A percentile compares a stretch with the other conserved stretches of the same genome.
Evolutionary conservation across 2,888 invertebrate species (phyloP).

Genomic region (Heliconius cydno): DNA sequence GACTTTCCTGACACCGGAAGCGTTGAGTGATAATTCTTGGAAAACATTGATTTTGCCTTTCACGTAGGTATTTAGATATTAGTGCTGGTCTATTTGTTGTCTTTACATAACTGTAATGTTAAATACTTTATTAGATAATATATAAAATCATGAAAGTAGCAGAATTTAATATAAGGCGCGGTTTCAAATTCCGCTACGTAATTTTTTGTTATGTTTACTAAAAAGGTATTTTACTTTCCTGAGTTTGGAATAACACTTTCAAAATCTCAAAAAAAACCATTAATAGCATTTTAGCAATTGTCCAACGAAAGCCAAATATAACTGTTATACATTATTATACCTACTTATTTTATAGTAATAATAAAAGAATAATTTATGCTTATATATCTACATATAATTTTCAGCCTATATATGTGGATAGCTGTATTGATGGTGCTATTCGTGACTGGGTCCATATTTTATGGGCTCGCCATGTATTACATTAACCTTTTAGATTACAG

Average conservation of each 20-base stretch:
- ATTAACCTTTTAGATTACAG: slow-evolving; percentile 65
- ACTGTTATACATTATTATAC: no score
- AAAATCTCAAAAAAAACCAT: neutral
- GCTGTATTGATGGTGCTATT: slow-evolving; percentile 87
- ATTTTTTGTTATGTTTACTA: no score
- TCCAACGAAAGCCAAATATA: no score
- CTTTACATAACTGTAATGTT: neutral
- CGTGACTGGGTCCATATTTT: slow-evolving; percentile 86
- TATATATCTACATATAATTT: slow-evolving; percentile 45
- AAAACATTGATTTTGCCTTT: slow-evolving; percentile 92
- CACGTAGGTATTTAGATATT: slow-evolving; percentile 76
- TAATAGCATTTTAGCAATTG: no score
- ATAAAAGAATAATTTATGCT: neutral
- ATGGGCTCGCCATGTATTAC: slow-evolving; percentile 85
- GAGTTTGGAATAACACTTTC: neutral
- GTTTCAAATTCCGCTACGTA: no score
- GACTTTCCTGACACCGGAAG: slow-evolving; percentile 92
- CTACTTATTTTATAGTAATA: no score
- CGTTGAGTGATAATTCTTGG: slow-evolving; percentile 92
- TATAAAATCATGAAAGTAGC: no score
- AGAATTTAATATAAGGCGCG: no score
- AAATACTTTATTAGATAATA: no score
- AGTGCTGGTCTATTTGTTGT: neutral
- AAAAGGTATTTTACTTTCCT: no score
- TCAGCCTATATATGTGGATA: slow-evolving; percentile 89